Evolutionary conservation across 2,888 invertebrate species (phyloP), one percentile per base, ranked within the genome.

Genomic region (Matsumyia berberina): DNA sequence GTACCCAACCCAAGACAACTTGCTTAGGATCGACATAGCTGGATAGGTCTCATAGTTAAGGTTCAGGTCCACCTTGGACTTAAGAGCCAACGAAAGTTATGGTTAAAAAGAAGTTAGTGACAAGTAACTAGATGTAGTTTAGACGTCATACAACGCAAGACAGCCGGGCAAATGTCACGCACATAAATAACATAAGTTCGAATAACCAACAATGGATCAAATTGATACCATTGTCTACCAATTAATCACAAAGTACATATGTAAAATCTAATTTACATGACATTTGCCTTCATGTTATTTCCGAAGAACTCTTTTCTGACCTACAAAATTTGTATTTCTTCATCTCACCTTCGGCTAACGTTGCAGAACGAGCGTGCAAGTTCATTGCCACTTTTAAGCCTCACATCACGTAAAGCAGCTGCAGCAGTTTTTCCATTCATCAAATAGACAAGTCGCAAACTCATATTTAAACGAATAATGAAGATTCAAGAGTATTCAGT

Each of bases 401-500:
- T 44, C 57, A 73, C 51, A 17, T 80, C 85, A 85, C 85, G 80
- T 85, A 76, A 46, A 66, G 46, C 70, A 60, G 5, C 9, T 51
- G 9, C 44, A 69, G 79, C 74, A 74, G 2, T 37, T 67, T 78
- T 46, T 39, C 8, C 17, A 39, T 55, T 42, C 19, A 57, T 24
- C 37, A 7, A 70, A 29, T 8, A 37, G 24, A 69, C 42, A 42
- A 53, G 11, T 35, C 15, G 9, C 55, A 62, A n/a, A 64, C 62
- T 73, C 15, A 85, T 85, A 80, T 80, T 85, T 73, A 80, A 85
- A 58, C 66, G 31, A 53, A 62, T 39, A 69, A 74, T 67, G 12
- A 64, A 60, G 17, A 31, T 39, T 12, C 33, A 53, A 15, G 24
- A 37, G 17, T 19, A 55, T 58, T 85, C 60, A 80, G 85, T 85